Conservation (phyloP, 1,140 invertebrate species). For the Listronotus oregonensis region DNA sequence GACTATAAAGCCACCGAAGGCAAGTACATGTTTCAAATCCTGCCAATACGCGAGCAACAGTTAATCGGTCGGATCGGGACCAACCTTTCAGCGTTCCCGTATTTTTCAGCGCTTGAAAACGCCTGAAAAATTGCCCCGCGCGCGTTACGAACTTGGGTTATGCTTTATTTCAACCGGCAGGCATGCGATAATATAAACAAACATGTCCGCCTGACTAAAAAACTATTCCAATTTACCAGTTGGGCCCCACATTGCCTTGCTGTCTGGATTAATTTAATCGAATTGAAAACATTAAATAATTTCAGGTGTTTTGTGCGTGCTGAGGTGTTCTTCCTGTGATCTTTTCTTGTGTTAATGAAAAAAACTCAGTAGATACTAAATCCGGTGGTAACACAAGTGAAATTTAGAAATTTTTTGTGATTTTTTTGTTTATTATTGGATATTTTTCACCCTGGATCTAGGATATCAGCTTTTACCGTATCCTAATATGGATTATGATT, state of each 20-base stretch:
- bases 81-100: conserved; percentile 37
- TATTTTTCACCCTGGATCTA: not conserved
- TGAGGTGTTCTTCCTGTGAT: not conserved
- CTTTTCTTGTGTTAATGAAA: not conserved
- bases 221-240: conserved; percentile 41
- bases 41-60: conserved; percentile 37
- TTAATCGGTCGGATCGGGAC: conserved; percentile 38
- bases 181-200: conserved; percentile 54
- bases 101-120: conserved; percentile 32
- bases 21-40: conserved; percentile 18
- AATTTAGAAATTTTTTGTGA: not conserved
- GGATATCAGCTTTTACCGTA: not conserved
- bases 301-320: conserved; percentile 1
- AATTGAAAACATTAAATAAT: conserved; percentile 7
- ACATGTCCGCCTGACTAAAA: conserved; percentile 47
- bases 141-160: conserved; percentile 46
- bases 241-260: conserved; percentile 33
- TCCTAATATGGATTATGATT: conserved; percentile 54
- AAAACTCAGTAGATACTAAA: too few species aligned
- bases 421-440: not conserved
- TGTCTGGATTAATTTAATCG: conserved; percentile 18
- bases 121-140: conserved; percentile 32
- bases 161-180: conserved; percentile 47
- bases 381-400: not conserved
- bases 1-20: too few species aligned